These are phyloP conservation scores for Aurelia aurita complex sp. Pacific DNA, from an alignment of 30 jellyfish, hydroid and myxozoan genomes.

Conservation along the genomic window DNA sequence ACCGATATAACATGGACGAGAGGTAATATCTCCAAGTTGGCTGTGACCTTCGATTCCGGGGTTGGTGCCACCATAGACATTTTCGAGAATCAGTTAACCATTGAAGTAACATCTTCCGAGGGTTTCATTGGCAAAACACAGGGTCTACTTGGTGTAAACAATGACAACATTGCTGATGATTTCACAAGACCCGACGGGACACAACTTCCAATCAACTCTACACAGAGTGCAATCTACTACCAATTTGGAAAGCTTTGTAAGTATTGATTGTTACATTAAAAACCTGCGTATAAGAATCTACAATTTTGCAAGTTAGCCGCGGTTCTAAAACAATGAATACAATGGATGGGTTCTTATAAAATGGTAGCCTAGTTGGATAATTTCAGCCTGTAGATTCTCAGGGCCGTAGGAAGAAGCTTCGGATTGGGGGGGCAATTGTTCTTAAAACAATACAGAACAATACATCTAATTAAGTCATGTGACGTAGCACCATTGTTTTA, in stretches of 20 bases:
- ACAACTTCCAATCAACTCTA: constrained; percentile 42
- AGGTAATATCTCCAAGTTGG: constrained; percentile 15
- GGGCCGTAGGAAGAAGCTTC: no score
- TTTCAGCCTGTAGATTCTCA: no score
- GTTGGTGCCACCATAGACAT: constrained; percentile 46
- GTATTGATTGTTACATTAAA: background rate
- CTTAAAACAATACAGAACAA: no score
- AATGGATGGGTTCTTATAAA: no score
- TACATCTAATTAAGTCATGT: no score
- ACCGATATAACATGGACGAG: constrained; percentile 52
- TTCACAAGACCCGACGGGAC: constrained; percentile 71
- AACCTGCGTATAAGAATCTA: no score
- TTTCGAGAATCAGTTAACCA: constrained; percentile 35
- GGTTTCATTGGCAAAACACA: constrained; percentile 16
- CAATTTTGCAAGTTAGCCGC: no score
- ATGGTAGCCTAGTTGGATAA: no score
- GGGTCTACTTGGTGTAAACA: constrained; percentile 66
- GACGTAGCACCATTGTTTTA: no score
- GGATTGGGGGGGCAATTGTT: no score
- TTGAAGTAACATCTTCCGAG: constrained; percentile 16
- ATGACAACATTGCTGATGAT: constrained; percentile 59
- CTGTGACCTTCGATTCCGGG: constrained; percentile 42
- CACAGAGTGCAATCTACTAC: constrained; percentile 64
- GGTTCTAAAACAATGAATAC: no score
- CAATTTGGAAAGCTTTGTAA: constrained; percentile 68